These are phyloP conservation scores for Microplitis demolitor DNA, from an alignment of 1,140 invertebrate genomes.

Conservation along the genomic window DNA sequence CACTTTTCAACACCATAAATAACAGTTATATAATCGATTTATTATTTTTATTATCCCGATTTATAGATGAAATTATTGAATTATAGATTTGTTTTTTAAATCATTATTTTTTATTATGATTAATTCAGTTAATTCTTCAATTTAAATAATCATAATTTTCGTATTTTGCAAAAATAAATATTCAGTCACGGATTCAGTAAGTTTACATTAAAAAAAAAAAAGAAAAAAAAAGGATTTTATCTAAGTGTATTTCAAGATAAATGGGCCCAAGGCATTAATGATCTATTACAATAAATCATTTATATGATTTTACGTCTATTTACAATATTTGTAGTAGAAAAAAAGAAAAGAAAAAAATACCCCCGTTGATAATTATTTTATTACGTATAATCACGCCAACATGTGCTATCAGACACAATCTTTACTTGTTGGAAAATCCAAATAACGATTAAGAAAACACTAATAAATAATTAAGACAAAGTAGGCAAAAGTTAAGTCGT, in stretches of 20 bases:
- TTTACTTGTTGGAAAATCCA: background rate
- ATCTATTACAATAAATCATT: background rate
- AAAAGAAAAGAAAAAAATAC: background rate
- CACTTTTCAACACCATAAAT: background rate
- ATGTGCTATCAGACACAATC: background rate
- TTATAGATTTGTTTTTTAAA: background rate
- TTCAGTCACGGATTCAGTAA: background rate
- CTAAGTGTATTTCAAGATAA: background rate
- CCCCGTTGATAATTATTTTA: background rate
- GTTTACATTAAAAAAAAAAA: background rate
- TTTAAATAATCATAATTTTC: background rate
- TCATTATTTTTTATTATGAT: background rate
- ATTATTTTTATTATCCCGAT: background rate
- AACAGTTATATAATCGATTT: background rate
- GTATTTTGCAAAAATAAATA: conserved; percentile 7
- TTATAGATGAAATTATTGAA: background rate
- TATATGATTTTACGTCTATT: background rate
- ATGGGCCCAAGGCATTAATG: too few relatives aligned
- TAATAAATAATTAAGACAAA: background rate
- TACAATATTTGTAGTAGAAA: conserved; percentile 4
- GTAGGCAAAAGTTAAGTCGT: background rate
- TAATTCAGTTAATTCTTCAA: background rate
- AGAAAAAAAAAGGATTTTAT: too few relatives aligned
- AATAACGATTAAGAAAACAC: background rate
- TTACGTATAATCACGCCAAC: background rate